Conservation (phyloP, 2,113 vertebrate species). For the Sakesphorus luctuosus region DNA sequence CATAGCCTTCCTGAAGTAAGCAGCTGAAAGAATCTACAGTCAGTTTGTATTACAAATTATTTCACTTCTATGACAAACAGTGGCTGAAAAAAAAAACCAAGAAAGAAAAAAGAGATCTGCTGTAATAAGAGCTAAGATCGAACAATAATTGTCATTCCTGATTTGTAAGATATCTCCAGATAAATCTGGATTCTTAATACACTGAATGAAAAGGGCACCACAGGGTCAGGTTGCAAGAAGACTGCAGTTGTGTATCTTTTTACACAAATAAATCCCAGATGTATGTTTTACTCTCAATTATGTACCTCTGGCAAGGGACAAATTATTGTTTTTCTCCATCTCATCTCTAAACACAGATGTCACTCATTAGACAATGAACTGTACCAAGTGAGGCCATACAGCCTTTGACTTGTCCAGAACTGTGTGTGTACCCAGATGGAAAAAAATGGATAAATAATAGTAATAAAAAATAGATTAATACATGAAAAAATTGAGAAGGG, state of each 20-base stretch:
- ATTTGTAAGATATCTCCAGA: not conserved
- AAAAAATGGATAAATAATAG: not conserved
- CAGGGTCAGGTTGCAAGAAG: not conserved
- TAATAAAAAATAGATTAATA: not conserved
- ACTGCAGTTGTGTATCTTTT: not conserved
- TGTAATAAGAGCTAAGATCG: not conserved
- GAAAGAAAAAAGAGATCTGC: not conserved
- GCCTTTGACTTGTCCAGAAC: not conserved
- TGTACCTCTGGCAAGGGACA: not conserved
- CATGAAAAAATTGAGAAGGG: not conserved
- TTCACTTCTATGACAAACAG: not conserved
- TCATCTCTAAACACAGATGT: not conserved
- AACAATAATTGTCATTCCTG: not conserved
- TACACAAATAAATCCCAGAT: constrained; percentile 6
- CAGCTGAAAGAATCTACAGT: not conserved
- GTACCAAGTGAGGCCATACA: not conserved
- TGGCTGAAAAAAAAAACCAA: not conserved
- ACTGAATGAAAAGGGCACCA: not conserved
- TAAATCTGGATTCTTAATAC: not conserved
- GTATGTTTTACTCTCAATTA: not conserved
- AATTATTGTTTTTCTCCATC: not conserved
- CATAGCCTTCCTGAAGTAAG: not conserved
- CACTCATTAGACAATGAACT: not conserved
- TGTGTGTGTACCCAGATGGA: not conserved
- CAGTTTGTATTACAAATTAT: not conserved